phyloP scores from a whole-genome alignment of 2,888 invertebrate species.

The Meganola albula region DNA sequence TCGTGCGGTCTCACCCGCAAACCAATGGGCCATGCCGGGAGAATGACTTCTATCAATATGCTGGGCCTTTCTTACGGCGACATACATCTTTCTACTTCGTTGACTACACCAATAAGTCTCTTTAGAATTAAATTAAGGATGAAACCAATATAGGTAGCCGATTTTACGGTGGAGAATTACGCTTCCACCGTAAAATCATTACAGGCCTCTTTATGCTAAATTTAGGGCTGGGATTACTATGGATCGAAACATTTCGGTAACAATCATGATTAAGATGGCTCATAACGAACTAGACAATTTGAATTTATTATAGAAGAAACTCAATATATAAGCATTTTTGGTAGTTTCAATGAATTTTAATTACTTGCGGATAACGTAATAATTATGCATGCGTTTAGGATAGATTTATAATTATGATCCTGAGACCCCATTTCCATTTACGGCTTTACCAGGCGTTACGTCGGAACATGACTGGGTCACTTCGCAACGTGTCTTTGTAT shows the following conservation, averaged over 20 bases:
- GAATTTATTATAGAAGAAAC: neutral
- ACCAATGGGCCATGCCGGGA: conserved; percentile 50
- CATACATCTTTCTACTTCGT: conserved; percentile 61
- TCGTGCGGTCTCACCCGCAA: conserved; percentile 38
- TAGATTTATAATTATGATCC: no score
- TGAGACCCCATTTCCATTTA: no score
- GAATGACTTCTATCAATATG: conserved; percentile 59
- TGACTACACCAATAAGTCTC: conserved; percentile 57
- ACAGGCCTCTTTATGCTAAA: conserved; percentile 27
- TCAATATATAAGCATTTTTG: no score
- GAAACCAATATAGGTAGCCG: conserved; percentile 56
- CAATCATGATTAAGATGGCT: conserved; percentile 23
- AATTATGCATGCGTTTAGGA: no score
- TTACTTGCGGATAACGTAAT: no score
- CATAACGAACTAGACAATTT: conserved; percentile 17
- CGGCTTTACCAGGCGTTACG: no score
- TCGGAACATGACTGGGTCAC: no score
- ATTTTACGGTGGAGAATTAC: conserved; percentile 48
- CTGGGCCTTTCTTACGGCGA: conserved; percentile 47
- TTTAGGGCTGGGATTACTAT: conserved; percentile 19
- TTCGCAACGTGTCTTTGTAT: no score
- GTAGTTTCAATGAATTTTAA: no score
- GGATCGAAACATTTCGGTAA: conserved; percentile 24
- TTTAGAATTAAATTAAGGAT: conserved; percentile 69
- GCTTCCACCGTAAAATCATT: no score